These are phyloP conservation scores for Drosophila ananassae DNA, from an alignment of 1,140 invertebrate species.

Conservation along the genomic window DNA sequence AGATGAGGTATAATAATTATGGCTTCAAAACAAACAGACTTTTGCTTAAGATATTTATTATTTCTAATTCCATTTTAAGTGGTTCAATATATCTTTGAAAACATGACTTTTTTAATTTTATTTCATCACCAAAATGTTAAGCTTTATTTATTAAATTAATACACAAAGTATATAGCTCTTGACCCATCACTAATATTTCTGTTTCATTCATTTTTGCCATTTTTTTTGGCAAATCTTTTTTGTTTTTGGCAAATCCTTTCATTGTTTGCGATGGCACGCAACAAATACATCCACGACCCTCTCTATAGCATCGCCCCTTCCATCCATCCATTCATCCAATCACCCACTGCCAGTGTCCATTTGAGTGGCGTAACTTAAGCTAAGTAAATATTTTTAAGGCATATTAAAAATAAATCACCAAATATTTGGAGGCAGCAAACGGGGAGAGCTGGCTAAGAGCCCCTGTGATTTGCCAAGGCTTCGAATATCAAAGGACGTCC, in stretches of 20 bases:
- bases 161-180: not conserved
- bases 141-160: not conserved
- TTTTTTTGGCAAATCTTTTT: constrained; percentile 42
- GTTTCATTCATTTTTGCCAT: constrained; percentile 31
- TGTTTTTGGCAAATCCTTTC: constrained; percentile 75
- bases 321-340: not conserved
- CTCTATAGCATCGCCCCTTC: constrained; percentile 7
- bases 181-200: constrained; percentile 15
- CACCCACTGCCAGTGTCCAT: constrained; percentile 1
- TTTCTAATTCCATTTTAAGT: too few species aligned
- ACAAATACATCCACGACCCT: constrained; percentile 48
- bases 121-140: not conserved
- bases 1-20: too few species aligned
- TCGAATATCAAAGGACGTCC: constrained; percentile 36
- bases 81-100: too few species aligned
- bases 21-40: too few species aligned
- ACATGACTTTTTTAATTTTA: too few species aligned
- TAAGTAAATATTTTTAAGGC: constrained; percentile 77
- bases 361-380: constrained; percentile 56
- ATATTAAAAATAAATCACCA: constrained; percentile 80
- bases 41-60: too few species aligned
- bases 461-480: constrained; percentile 47
- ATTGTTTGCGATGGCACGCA: constrained; percentile 78
- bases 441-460: not conserved
- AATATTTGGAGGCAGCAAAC: constrained; percentile 66